Evolutionary conservation across 2,888 invertebrate genomes (phyloP).

Genomic region (Smittia aterrima): DNA sequence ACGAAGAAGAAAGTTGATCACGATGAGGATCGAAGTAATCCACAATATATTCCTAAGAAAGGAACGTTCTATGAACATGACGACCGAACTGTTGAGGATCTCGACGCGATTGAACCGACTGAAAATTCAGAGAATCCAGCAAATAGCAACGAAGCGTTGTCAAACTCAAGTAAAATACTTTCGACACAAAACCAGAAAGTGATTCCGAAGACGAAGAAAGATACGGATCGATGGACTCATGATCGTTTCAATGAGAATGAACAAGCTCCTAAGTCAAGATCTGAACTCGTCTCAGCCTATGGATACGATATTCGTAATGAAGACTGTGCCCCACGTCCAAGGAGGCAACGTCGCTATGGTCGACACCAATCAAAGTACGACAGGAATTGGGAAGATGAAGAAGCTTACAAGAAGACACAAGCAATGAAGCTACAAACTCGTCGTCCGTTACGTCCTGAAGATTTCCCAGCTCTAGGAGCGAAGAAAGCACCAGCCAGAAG

Average conservation of each 20-base stretch:
- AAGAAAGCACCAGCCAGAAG: conserved; percentile 43
- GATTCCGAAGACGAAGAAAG: conserved; percentile 16
- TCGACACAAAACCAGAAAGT: conserved; percentile 36
- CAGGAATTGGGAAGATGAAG: conserved; percentile 89
- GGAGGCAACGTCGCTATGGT: conserved; percentile 81
- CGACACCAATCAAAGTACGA: conserved; percentile 91
- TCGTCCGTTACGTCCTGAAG: conserved; percentile 57
- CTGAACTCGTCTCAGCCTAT: conserved; percentile 81
- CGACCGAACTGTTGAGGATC: conserved; percentile 75
- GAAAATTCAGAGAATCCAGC: conserved; percentile 47
- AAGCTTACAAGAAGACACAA: conserved; percentile 71
- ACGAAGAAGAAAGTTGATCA: conserved; percentile 77
- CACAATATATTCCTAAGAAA: conserved; percentile 93
- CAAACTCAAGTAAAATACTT: conserved; percentile 4
- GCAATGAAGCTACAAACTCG: conserved; percentile 50
- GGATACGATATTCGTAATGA: conserved; percentile 94
- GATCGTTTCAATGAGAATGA: conserved; percentile 62
- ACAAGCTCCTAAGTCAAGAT: conserved; percentile 81
- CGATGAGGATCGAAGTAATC: conserved; percentile 93
- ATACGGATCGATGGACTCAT: conserved; percentile 74
- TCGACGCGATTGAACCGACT: conserved; percentile 44
- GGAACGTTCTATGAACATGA: conserved; percentile 98
- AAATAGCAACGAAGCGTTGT: conserved; percentile 45
- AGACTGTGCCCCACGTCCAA: conserved; percentile 84
- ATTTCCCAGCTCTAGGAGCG: conserved; percentile 58